Conservation (phyloP, 2,888 invertebrate genomes). For the Caenorhabditis japonica region DNA sequence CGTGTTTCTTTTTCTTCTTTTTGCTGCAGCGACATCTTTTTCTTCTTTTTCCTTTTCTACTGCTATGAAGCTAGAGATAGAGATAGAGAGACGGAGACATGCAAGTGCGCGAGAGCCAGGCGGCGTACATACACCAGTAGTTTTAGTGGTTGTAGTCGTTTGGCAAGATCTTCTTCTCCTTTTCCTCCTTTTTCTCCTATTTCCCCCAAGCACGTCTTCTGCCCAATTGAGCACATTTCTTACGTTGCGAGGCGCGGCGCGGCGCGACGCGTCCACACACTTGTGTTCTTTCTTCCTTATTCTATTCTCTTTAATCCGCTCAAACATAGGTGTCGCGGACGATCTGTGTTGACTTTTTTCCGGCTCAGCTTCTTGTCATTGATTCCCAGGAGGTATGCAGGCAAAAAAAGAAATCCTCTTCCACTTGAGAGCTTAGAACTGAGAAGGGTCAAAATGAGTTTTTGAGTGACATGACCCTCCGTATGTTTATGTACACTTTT, state of each 20-base stretch:
- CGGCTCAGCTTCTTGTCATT: slow-evolving; percentile 1
- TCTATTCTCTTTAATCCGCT: slow-evolving; percentile 14
- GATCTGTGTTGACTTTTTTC: slow-evolving; percentile 29
- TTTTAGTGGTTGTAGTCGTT: slow-evolving; percentile 14
- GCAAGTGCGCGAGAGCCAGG: slow-evolving; percentile 9
- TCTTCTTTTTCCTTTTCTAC: no score
- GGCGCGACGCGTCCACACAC: no score
- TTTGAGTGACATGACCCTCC: slow-evolving; percentile 25
- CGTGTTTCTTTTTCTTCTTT: slow-evolving; percentile 30
- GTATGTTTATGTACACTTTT: slow-evolving; percentile 18
- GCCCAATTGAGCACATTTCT: slow-evolving; percentile 47
- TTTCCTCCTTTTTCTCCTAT: no score
- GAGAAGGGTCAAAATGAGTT: slow-evolving; percentile 46
- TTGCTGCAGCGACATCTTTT: background rate
- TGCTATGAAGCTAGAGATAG: no score
- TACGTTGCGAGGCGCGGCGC: slow-evolving; percentile 38
- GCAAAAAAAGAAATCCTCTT: slow-evolving; percentile 22
- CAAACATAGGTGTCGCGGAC: slow-evolving; percentile 44
- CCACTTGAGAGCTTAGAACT: slow-evolving; percentile 24
- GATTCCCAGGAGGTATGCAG: slow-evolving; percentile 41
- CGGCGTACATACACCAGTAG: slow-evolving; percentile 29
- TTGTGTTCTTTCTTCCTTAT: no score
- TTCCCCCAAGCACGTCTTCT: slow-evolving; percentile 34
- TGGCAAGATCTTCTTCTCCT: slow-evolving; percentile 19
- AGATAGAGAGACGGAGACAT: slow-evolving; percentile 31